Evolutionary conservation across 2,797 vertebrate species (phyloP).

Genomic region (Danio choprae): DNA sequence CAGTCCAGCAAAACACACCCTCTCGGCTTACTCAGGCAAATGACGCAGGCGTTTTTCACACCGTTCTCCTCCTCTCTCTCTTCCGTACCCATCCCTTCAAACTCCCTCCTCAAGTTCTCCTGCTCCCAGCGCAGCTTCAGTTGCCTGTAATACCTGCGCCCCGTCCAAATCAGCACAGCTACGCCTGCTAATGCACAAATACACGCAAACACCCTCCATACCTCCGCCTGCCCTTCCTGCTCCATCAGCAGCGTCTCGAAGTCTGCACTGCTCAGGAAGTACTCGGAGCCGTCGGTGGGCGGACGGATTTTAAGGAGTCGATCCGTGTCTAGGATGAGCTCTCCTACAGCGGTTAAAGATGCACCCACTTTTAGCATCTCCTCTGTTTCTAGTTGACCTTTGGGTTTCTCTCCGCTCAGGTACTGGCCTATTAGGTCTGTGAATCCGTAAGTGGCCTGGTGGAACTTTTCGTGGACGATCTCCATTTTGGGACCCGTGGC

Average conservation of each 20-base stretch:
- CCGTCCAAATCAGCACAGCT: conserved; percentile 70
- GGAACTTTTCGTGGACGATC: conserved; percentile 85
- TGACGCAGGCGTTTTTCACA: conserved; percentile 76
- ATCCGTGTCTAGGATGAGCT: conserved; percentile 81
- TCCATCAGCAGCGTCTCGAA: conserved; percentile 78
- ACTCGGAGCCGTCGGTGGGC: conserved; percentile 73
- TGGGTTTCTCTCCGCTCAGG: conserved; percentile 87
- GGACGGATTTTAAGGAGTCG: conserved; percentile 83
- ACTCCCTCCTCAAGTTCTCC: conserved; percentile 72
- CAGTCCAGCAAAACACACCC: conserved; percentile 85
- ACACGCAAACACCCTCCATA: conserved; percentile 76
- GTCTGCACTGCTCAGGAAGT: conserved; percentile 82
- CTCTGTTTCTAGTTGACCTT: conserved; percentile 89
- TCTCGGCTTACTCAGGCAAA: conserved; percentile 81
- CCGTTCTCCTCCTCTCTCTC: conserved; percentile 26
- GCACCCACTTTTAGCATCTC: conserved; percentile 88
- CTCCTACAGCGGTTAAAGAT: conserved; percentile 83
- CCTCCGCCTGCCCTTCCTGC: conserved; percentile 67
- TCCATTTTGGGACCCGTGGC: conserved; percentile 81
- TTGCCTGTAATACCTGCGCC: conserved; percentile 74
- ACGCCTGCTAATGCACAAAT: conserved; percentile 70
- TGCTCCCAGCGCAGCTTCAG: conserved; percentile 62
- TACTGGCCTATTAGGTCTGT: conserved; percentile 84
- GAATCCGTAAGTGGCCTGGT: conserved; percentile 80
- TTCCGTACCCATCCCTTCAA: conserved; percentile 59